These are phyloP conservation scores for Hyalella azteca DNA, from an alignment of 2,888 invertebrate species.

Conservation along the genomic window DNA sequence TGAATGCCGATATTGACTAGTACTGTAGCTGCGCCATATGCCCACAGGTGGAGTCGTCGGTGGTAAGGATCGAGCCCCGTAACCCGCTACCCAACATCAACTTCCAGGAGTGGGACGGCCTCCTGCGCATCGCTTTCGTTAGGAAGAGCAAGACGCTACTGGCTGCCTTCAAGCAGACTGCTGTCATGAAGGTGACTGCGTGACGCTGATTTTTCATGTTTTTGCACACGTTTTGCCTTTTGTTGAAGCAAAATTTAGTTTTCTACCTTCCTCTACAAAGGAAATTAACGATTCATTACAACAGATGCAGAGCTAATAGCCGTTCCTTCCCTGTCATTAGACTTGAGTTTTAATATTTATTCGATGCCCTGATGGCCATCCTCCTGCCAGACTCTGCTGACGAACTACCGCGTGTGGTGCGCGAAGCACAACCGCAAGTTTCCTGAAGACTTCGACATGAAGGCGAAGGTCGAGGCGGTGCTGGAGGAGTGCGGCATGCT, in stretches of 20 bases:
- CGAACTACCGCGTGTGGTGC: constrained; percentile 88
- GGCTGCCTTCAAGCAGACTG: constrained; percentile 84
- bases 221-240: background rate
- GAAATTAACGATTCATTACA: background rate
- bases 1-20: too few relatives aligned
- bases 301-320: background rate
- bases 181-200: constrained; percentile 68
- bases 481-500: constrained; percentile 73
- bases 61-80: constrained; percentile 94
- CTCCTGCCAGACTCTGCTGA: constrained; percentile 79
- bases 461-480: constrained; percentile 77
- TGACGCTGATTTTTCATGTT: background rate
- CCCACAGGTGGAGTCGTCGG: constrained; percentile 84
- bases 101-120: constrained; percentile 97
- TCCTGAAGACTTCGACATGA: constrained; percentile 80
- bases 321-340: background rate
- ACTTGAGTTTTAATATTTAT: background rate
- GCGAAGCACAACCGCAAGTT: constrained; percentile 84
- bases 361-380: background rate
- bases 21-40: too few relatives aligned
- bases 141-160: constrained; percentile 96
- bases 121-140: constrained; percentile 91
- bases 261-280: background rate
- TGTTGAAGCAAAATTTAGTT: background rate
- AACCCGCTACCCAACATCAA: constrained; percentile 96